Conservation (phyloP, 1,140 invertebrate genomes). For the Caenorhabditis inopinata region DNA sequence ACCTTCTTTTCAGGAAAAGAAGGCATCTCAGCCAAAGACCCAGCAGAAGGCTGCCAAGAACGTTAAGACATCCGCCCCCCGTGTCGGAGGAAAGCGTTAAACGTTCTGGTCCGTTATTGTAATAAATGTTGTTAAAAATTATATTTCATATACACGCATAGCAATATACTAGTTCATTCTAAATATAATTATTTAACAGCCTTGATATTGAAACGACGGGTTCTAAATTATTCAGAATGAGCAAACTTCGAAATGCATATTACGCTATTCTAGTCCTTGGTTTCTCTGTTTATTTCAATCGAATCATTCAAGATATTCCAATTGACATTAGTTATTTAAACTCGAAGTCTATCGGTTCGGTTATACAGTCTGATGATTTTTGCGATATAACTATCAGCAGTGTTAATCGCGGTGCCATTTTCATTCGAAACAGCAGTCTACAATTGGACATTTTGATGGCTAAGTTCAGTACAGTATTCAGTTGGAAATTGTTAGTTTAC, state of each 20-base stretch:
- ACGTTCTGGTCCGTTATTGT: conserved; percentile 48
- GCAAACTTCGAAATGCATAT: neutral
- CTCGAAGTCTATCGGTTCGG: neutral
- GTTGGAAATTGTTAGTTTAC: neutral
- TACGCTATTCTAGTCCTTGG: neutral
- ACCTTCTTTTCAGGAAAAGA: conserved; percentile 61
- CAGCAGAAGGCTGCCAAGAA: conserved; percentile 45
- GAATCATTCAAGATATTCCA: neutral
- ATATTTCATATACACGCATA: neutral
- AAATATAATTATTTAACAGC: neutral
- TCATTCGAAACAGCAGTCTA: neutral
- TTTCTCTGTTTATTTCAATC: neutral
- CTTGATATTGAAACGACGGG: neutral
- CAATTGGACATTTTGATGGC: neutral
- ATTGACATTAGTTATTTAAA: neutral
- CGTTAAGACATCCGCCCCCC: conserved; percentile 48
- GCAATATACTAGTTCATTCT: neutral
- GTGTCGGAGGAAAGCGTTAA: conserved; percentile 65
- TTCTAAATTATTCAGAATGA: neutral
- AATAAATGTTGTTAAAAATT: conserved; percentile 44
- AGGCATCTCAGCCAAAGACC: conserved; percentile 50
- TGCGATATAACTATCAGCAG: neutral
- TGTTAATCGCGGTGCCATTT: neutral
- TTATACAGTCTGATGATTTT: neutral
- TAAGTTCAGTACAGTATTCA: neutral